Conservation (phyloP, 2,797 vertebrate genomes). For the Phylloscopus collybita region DNA sequence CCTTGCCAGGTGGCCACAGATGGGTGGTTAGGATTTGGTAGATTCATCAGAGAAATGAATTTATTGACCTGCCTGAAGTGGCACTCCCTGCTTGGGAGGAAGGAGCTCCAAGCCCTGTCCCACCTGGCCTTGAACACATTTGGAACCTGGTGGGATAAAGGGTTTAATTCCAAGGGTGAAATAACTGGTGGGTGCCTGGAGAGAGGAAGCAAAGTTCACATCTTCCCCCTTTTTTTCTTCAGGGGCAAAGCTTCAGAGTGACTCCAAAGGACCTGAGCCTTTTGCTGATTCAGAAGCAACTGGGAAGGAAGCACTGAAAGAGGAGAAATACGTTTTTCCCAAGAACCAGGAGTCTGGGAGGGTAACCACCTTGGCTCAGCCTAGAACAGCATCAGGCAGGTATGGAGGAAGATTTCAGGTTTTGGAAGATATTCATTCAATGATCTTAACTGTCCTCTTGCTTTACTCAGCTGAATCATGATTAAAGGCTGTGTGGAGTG, state of each 20-base stretch:
- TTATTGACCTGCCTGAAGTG: not conserved
- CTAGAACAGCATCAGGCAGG: conserved; percentile 20
- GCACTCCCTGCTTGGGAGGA: not conserved
- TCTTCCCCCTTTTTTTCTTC: not conserved
- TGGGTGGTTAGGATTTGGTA: not conserved
- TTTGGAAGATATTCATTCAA: not conserved
- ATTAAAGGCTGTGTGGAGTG: not conserved
- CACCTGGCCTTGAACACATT: not conserved
- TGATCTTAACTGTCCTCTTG: not conserved
- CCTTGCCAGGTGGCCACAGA: not conserved
- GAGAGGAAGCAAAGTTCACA: not conserved
- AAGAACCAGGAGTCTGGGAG: not conserved
- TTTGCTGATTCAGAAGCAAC: conserved; percentile 19
- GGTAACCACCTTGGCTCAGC: not conserved
- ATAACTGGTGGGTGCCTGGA: not conserved
- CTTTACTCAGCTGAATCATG: not conserved
- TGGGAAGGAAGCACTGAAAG: conserved; percentile 31
- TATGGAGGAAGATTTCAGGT: not conserved
- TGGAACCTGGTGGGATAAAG: not conserved
- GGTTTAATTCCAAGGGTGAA: not conserved
- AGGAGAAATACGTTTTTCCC: not conserved
- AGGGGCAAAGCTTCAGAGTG: conserved; percentile 43
- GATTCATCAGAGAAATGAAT: not conserved
- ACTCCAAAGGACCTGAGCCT: not conserved
- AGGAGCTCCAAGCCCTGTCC: not conserved